Base-by-base conservation (phyloP, 2,797 vertebrate species). In the Tragopan temminckii region DNA sequence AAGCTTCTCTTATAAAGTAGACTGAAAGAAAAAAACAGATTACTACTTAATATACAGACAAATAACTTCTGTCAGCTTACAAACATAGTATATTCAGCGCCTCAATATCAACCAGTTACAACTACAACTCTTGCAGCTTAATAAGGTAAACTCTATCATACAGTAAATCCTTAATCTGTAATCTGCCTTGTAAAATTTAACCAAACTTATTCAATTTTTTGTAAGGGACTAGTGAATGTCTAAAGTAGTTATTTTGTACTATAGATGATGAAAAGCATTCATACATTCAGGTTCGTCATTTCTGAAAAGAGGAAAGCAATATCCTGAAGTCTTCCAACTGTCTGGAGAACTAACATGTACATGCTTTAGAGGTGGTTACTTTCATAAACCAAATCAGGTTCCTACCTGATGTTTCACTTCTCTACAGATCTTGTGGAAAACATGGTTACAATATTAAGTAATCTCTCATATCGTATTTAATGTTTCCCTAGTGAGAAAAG, bases 61-160 rank as follows among this genome's bases (percentile, higher is more conserved):
- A 50, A 50, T 36, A 68, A 50, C 25, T 69, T 23, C 13, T 19
- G 27, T 50, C 27, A 25, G n/a, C 40, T 53, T 40, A 70, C 5
- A 19, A 66, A 9, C 45, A 50, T 36, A 72, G 13, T 38, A 76
- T 8, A 7, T 77, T 7, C 11, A 21, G 24, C 67, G 38, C 48
- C 8, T 57, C 36, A 29, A 3, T 40, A 76, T 46, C 16, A 66
- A 25, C 3, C 14, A 42, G 6, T 36, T 74, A 50, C 0, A 0
- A 23, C 43, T 46, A 42, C 58, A 52, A 20, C 10, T 69, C 9
- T 53, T 88, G 24, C 19, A 80, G 36, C 8, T 63, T 36, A 48
- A 25, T 14, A 13, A 52, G 57, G 53, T 83, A 85, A 93, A 70
- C 9, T 5, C 10, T 11, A 13, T 40, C 13, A 23, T 11, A 78